Base-by-base conservation (phyloP, 1,140 invertebrate species). In the Drosophila ananassae region DNA sequence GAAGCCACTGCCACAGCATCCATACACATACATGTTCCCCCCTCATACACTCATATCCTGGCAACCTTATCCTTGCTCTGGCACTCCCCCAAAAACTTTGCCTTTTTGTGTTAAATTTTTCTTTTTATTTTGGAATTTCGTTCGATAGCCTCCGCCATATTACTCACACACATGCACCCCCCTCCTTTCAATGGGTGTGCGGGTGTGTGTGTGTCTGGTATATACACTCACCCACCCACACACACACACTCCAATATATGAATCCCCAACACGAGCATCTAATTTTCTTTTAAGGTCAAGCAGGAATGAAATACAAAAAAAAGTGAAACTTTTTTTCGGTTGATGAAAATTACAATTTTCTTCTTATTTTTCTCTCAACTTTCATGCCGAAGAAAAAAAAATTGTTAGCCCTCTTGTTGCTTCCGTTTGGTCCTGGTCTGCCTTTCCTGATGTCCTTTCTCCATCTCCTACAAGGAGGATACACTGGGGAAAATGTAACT, bases 301-400 rank as follows among this genome's bases (percentile, higher is more conserved):
- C 79, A 54, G 67, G 46, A 89, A 82, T 81, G 77, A 89, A 87
- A 80, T 80, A 69, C 66, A 79, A 79, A 81, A 85, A 75, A 63
- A 76, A 73, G n/a, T 44, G 10, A 37, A 68, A 37, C 60, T 77
- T 63, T 68, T 67, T 69, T 67, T 71, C 47, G 79, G 75, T 68
- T 74, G 84, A 89, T 90, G 79, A 89, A 89, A 89, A 89, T 89
- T 89, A 84, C 84, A 89, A 89, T 89, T 89, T 89, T 89, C 66
- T 62, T 79, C 77, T 89, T 79, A 83, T 78, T 83, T 89, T 89
- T 83, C 79, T 89, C 82, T 85, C 69, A 85, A 85, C 82, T 85
- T 87, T 76, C 78, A 66, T 89, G 68, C 63, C 64, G 64, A 79
- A 79, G 61, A 58, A 51, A 68, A 69, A 69, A 54, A 69, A 69